A percentile compares a stretch with the other conserved stretches of the same genome.
phyloP scores from a whole-genome alignment of 1,140 invertebrate genomes.

The Paraescarpia echinospica region DNA sequence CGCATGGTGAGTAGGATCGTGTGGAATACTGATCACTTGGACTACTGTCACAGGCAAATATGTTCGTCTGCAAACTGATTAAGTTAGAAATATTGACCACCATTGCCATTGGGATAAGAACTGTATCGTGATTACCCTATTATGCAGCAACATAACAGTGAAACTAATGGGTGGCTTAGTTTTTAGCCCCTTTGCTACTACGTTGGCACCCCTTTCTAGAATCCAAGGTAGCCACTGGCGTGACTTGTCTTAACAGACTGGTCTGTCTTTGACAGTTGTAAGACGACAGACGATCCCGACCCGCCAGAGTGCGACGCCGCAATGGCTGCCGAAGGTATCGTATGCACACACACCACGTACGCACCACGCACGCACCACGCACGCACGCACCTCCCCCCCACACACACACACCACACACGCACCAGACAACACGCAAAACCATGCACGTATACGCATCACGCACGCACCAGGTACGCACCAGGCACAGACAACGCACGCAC shows the following conservation, averaged over 20 bases:
- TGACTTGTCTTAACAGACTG: neutral
- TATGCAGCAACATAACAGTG: too few species aligned
- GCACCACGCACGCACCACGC: neutral
- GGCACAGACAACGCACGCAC: too few species aligned
- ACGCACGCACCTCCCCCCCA: neutral
- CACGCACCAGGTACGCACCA: too few species aligned
- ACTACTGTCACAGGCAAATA: neutral
- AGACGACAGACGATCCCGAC: neutral
- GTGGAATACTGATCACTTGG: neutral
- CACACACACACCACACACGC: too few species aligned
- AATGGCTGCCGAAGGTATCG: neutral
- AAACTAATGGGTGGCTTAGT: too few species aligned
- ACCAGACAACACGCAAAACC: too few species aligned
- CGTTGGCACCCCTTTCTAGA: too few species aligned
- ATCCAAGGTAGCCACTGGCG: neutral
- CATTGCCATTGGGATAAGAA: neutral
- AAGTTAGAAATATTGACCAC: neutral
- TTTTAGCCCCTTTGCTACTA: too few species aligned
- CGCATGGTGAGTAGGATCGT: neutral
- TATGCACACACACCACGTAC: neutral
- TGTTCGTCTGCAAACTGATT: neutral
- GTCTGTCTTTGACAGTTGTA: neutral
- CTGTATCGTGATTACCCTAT: too few species aligned
- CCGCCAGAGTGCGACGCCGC: neutral
- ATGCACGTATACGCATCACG: too few species aligned